phyloP scores from a whole-genome alignment of 2,888 invertebrate species.

The Parapristionchus giblindavisi region DNA sequence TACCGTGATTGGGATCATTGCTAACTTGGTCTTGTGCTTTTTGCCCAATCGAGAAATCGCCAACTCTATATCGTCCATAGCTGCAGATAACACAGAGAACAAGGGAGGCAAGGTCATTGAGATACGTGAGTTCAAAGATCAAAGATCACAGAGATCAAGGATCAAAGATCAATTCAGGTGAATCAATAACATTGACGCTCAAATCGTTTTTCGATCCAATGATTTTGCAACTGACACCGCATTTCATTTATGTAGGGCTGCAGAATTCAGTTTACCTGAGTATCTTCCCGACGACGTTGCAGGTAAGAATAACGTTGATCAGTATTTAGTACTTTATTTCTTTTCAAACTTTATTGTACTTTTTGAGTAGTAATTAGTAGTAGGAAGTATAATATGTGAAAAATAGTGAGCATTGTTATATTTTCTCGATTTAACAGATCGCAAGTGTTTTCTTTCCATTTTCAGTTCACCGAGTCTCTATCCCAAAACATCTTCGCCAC shows the following conservation, averaged over 20 bases:
- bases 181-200: slow-evolving; percentile 5
- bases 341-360: no score
- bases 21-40: slow-evolving; percentile 22
- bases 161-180: neutral
- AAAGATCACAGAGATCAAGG: neutral
- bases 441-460: neutral
- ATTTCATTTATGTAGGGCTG: slow-evolving; percentile 55
- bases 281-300: slow-evolving; percentile 52
- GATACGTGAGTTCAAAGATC: slow-evolving; percentile 1
- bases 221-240: slow-evolving; percentile 49
- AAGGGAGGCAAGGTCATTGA: neutral
- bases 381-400: no score
- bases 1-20: neutral
- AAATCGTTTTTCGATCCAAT: slow-evolving; percentile 16
- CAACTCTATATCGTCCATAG: slow-evolving; percentile 1
- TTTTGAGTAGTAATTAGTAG: no score
- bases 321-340: no score
- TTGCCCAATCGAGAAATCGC: slow-evolving; percentile 14
- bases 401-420: no score
- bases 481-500: slow-evolving; percentile 6
- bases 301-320: no score
- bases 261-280: slow-evolving; percentile 54
- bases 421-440: neutral
- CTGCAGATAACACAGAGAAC: neutral
- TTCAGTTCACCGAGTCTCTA: slow-evolving; percentile 25